A percentile compares a stretch with the other conserved stretches of the same genome.
Evolutionary conservation across 2,113 vertebrate genomes (phyloP).

Genomic region (Aramus guarauna): DNA sequence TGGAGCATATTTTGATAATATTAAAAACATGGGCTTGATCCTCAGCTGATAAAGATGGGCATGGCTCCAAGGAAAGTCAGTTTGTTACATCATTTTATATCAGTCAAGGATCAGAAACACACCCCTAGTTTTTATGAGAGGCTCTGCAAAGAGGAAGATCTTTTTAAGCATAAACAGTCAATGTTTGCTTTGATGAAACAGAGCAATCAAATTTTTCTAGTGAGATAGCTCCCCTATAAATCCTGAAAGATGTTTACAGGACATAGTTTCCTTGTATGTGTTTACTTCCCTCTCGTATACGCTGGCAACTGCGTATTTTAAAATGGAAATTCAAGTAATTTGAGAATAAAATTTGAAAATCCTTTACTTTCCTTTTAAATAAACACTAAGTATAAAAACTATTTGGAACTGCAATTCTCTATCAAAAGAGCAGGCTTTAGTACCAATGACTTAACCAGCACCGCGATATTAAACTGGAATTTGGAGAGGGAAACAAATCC

Average conservation of each 20-base stretch:
- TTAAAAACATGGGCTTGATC: not conserved
- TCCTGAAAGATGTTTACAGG: not conserved
- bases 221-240: not conserved
- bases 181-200: not conserved
- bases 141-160: not conserved
- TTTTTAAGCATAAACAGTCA: not conserved
- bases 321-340: not conserved
- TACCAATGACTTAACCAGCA: not conserved
- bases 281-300: not conserved
- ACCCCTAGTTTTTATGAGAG: not conserved
- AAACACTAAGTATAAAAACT: not conserved
- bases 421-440: not conserved
- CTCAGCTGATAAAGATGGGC: not conserved
- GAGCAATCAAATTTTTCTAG: not conserved
- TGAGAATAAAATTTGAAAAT: not conserved
- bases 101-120: not conserved
- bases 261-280: not conserved
- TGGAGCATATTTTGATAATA: not conserved
- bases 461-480: not conserved
- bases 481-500: not conserved
- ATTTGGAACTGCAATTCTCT: not conserved
- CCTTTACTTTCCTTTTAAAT: not conserved
- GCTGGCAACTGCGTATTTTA: not conserved
- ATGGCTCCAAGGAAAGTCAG: not conserved
- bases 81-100: not conserved